Evolutionary conservation across 2,113 vertebrate species (phyloP).

Genomic region (Egretta garzetta): DNA sequence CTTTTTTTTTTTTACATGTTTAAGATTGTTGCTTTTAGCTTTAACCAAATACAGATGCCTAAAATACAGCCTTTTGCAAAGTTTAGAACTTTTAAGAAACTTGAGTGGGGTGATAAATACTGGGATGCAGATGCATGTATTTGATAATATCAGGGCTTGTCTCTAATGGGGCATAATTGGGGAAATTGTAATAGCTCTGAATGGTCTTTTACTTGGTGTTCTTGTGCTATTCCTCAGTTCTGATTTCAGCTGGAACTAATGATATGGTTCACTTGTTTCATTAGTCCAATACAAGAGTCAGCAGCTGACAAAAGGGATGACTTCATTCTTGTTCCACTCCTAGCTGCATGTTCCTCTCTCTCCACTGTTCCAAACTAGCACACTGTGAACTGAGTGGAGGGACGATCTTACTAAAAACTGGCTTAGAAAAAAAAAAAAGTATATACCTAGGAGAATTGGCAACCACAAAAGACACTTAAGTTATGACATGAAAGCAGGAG

Average conservation of each 20-base stretch:
- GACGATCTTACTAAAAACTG: background rate
- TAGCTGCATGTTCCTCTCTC: background rate
- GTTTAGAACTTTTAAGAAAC: background rate
- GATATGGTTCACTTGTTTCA: conserved; percentile 24
- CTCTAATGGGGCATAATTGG: background rate
- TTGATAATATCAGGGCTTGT: background rate
- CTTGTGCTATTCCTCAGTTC: background rate
- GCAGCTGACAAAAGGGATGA: conserved; percentile 57
- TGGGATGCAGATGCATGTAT: background rate
- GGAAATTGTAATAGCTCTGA: background rate
- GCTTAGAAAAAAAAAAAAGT: background rate
- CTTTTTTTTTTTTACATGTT: background rate
- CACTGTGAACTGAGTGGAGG: background rate
- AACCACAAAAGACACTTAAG: background rate
- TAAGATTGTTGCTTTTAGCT: background rate
- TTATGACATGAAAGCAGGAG: background rate
- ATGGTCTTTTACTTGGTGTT: background rate
- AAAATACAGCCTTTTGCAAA: background rate
- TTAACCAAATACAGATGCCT: background rate
- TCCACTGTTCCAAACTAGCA: background rate
- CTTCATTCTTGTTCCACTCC: conserved; percentile 19
- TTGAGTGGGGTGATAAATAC: background rate
- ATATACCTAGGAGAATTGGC: background rate
- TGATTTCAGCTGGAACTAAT: conserved; percentile 40
- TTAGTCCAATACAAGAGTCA: background rate